Evolutionary conservation across 1,140 invertebrate species (phyloP).

Genomic region (Planococcus citri): DNA sequence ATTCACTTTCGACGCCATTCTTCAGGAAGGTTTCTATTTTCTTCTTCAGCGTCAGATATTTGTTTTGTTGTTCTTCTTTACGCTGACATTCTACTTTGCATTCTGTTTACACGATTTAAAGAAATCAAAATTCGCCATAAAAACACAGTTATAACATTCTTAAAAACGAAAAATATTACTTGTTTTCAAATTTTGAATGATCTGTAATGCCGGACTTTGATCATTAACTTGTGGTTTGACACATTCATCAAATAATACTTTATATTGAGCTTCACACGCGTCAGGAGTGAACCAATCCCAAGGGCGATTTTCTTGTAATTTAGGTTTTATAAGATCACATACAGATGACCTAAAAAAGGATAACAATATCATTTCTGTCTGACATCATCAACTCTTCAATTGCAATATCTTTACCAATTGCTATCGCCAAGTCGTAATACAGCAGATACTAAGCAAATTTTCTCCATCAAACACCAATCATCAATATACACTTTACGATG

Average conservation of each 20-base stretch:
- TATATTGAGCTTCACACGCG: conserved; percentile 81
- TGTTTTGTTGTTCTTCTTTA: not conserved
- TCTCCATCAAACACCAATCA: conserved; percentile 71
- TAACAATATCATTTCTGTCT: not conserved
- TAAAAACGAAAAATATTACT: conserved; percentile 41
- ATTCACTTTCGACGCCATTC: not conserved
- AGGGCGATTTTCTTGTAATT: conserved; percentile 62
- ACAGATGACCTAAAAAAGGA: conserved; percentile 56
- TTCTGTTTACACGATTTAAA: conserved; percentile 1
- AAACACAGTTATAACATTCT: too few relatives aligned
- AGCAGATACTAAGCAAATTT: conserved; percentile 71
- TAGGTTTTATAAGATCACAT: conserved; percentile 55
- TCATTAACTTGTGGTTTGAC: conserved; percentile 58
- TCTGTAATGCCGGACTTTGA: conserved; percentile 53
- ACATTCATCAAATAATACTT: conserved; percentile 64
- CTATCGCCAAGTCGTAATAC: conserved; percentile 80
- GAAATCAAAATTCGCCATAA: not conserved
- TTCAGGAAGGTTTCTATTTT: not conserved
- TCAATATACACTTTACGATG: conserved; percentile 58
- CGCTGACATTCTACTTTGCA: not conserved
- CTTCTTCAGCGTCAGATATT: conserved; percentile 8
- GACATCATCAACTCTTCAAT: not conserved
- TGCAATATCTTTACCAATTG: conserved; percentile 55
- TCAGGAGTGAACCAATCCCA: conserved; percentile 85
- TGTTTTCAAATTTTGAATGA: conserved; percentile 37